These are phyloP conservation scores for Otocyon megalotis DNA, from an alignment of 2,113 vertebrate genomes.

Conservation along the genomic window DNA sequence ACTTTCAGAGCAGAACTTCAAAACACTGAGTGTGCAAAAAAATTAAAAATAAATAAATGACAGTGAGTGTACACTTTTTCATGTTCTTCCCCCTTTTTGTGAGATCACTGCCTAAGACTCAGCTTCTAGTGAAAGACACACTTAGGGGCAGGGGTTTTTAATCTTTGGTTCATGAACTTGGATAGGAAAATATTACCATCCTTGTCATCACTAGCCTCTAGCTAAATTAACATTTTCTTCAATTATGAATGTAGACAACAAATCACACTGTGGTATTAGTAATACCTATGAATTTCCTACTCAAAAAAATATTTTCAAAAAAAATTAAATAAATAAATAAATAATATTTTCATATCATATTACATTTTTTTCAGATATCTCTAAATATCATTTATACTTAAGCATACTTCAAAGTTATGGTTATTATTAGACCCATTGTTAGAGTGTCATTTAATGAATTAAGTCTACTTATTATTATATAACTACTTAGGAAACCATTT, in stretches of 20 bases:
- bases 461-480: not conserved
- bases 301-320: not conserved
- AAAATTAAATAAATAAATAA: no score
- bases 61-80: not conserved
- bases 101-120: not conserved
- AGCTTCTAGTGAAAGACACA: not conserved
- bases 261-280: not conserved
- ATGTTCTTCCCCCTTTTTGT: not conserved
- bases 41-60: not conserved
- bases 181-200: not conserved
- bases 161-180: not conserved
- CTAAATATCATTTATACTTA: not conserved
- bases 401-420: not conserved
- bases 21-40: not conserved
- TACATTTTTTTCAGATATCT: not conserved
- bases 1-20: not conserved
- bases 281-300: not conserved
- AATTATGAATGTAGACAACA: not conserved
- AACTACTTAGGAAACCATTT: not conserved
- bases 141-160: not conserved
- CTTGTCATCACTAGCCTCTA: not conserved
- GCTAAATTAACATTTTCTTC: slow-evolving; percentile 15
- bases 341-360: not conserved
- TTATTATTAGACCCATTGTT: not conserved
- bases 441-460: not conserved